Conservation (phyloP, 2,888 invertebrate genomes). For the Zhuqinia jingwanae region DNA sequence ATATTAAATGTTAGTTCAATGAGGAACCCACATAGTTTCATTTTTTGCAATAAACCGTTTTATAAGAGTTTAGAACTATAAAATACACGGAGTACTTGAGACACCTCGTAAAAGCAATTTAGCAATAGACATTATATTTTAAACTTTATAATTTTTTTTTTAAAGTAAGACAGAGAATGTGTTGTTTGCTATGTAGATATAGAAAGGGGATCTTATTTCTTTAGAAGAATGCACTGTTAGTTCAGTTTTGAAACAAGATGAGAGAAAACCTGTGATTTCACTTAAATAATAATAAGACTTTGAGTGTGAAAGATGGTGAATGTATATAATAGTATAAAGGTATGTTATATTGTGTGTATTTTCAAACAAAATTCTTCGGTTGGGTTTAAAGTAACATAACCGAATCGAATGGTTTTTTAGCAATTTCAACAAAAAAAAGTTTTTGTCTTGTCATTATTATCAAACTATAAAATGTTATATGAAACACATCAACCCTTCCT, state of each 20-base stretch:
- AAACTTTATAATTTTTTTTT: neutral
- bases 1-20: neutral
- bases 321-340: too few species aligned
- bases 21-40: slow-evolving; percentile 9
- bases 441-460: too few species aligned
- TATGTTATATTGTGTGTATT: too few species aligned
- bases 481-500: too few species aligned
- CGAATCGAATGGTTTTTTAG: too few species aligned
- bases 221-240: neutral
- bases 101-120: neutral
- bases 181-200: neutral
- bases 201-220: neutral
- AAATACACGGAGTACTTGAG: neutral
- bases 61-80: neutral
- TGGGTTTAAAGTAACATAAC: too few species aligned
- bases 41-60: slow-evolving; percentile 12
- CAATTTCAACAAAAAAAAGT: too few species aligned
- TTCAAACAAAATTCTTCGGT: too few species aligned
- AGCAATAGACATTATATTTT: slow-evolving; percentile 6
- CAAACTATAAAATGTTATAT: too few species aligned
- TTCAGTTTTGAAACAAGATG: too few species aligned
- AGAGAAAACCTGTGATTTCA: slow-evolving; percentile 21
- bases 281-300: neutral
- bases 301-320: too few species aligned
- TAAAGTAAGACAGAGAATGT: neutral